phyloP scores from a whole-genome alignment of 2,888 invertebrate genomes.

The Tryphoninae sp. region DNA sequence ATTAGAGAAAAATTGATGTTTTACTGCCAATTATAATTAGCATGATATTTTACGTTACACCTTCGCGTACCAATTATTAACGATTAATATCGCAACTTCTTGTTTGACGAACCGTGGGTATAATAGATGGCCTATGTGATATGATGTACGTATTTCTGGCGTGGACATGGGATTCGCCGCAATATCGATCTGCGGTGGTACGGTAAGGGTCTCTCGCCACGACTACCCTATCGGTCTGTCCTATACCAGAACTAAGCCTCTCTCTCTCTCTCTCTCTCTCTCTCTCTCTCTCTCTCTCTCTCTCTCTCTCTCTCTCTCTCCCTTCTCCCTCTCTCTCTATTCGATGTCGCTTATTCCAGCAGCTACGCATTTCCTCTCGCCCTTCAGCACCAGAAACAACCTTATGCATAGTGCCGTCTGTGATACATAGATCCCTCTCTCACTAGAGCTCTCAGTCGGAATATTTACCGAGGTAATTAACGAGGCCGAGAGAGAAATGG shows the following conservation, averaged over 20 bases:
- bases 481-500: constrained; percentile 35
- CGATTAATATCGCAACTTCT: constrained; percentile 12
- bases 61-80: background rate
- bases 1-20: background rate
- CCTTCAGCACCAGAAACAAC: constrained; percentile 37
- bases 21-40: background rate
- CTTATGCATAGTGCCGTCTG: constrained; percentile 26
- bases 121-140: constrained; percentile 45
- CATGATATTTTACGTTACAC: background rate
- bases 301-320: constrained; percentile 3
- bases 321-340: constrained; percentile 11
- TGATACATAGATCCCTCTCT: constrained; percentile 56
- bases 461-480: constrained; percentile 70
- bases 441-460: constrained; percentile 41
- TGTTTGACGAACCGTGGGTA: constrained; percentile 30
- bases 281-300: constrained; percentile 32
- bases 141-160: constrained; percentile 53
- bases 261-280: constrained; percentile 8
- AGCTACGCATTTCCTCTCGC: constrained; percentile 17
- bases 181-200: constrained; percentile 59
- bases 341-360: constrained; percentile 50
- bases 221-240: constrained; percentile 34
- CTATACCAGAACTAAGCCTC: constrained; percentile 27
- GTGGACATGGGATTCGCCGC: constrained; percentile 57
- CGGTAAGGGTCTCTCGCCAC: constrained; percentile 18